Conservation (phyloP, 2,113 vertebrate species). For the Ursus arctos region DNA sequence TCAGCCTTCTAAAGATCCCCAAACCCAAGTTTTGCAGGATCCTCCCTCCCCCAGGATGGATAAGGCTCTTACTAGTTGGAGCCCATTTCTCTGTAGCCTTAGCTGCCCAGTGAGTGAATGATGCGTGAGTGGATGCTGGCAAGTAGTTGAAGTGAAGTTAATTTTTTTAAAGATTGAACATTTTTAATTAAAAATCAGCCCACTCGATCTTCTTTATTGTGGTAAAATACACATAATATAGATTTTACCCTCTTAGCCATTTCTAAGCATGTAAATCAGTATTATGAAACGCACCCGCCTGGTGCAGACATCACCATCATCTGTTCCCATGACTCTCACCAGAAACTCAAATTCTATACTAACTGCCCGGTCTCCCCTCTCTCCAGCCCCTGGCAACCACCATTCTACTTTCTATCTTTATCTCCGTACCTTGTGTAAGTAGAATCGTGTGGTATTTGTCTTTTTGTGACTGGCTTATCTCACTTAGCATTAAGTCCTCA, state of each 20-base stretch:
- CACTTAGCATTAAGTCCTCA: background rate
- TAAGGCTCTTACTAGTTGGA: background rate
- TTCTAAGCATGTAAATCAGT: background rate
- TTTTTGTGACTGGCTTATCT: background rate
- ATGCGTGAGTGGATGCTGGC: fast-evolving
- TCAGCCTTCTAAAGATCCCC: background rate
- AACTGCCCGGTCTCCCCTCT: background rate
- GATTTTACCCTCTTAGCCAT: background rate
- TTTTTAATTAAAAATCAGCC: background rate
- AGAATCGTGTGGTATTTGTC: background rate
- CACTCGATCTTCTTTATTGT: background rate
- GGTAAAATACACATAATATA: background rate
- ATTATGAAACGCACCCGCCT: background rate
- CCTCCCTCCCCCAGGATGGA: no score
- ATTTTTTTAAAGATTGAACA: background rate
- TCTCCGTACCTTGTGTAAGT: background rate
- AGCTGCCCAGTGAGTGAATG: background rate
- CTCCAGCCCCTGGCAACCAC: background rate
- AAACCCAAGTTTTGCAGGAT: background rate
- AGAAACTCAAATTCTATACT: background rate
- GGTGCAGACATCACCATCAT: background rate
- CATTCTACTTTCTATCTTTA: background rate
- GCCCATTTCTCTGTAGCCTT: background rate
- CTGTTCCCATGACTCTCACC: no score
- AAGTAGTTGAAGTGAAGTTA: background rate